A percentile compares a stretch with the other conserved stretches of the same genome.
Conservation (phyloP, 2,888 invertebrate genomes). For the Rhimphoctona megacephalus region DNA sequence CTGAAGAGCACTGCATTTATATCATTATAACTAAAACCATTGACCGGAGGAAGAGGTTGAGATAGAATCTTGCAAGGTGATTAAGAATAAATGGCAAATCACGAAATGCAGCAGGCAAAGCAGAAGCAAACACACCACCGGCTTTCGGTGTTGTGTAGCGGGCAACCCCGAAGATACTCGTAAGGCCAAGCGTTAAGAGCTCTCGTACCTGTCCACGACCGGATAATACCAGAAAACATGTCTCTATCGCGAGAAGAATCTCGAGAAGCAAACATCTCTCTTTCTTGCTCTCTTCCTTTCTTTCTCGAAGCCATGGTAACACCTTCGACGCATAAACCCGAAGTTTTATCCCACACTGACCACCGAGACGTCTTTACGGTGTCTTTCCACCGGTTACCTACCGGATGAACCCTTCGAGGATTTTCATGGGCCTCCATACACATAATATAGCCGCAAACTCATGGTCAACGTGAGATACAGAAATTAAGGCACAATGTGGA, state of each 20-base stretch:
- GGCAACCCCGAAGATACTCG: constrained; percentile 75
- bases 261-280: constrained; percentile 72
- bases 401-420: constrained; percentile 66
- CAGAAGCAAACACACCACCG: constrained; percentile 51
- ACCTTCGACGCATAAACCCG: constrained; percentile 82
- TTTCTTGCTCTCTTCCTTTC: constrained; percentile 57
- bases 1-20: not conserved
- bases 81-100: constrained; percentile 66
- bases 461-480: constrained; percentile 37
- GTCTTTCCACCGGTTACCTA: constrained; percentile 79
- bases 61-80: constrained; percentile 60
- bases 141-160: constrained; percentile 36
- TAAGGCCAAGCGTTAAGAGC: constrained; percentile 81
- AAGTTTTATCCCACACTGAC: constrained; percentile 81
- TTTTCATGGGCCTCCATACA: constrained; percentile 73
- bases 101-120: constrained; percentile 43
- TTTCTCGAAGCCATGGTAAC: constrained; percentile 72
- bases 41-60: constrained; percentile 4
- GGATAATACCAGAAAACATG: constrained; percentile 84
- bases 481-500: constrained; percentile 50
- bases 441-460: constrained; percentile 66
- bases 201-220: constrained; percentile 83
- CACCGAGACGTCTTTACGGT: constrained; percentile 82
- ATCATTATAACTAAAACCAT: constrained; percentile 6
- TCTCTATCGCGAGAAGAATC: constrained; percentile 83